Evolutionary conservation across 2,113 vertebrate species (phyloP).

Genomic region (Callionymus lyra): DNA sequence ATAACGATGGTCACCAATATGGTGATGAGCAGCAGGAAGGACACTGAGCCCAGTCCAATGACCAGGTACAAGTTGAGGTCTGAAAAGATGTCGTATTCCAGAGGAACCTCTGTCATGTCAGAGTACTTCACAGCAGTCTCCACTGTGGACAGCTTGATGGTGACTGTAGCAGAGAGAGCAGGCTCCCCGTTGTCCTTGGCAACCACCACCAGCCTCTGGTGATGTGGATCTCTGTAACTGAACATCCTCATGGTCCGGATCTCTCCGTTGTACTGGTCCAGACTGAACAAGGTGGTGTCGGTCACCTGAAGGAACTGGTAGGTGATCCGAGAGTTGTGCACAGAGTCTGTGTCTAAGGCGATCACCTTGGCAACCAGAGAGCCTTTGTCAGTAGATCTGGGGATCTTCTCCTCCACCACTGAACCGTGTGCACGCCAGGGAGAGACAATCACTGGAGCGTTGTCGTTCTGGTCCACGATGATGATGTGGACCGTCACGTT

Average conservation of each 20-base stretch:
- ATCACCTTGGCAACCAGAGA: slow-evolving; percentile 43
- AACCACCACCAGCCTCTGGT: slow-evolving; percentile 62
- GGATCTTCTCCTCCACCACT: slow-evolving; percentile 49
- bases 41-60: slow-evolving; percentile 66
- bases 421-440: slow-evolving; percentile 64
- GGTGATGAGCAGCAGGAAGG: slow-evolving; percentile 63
- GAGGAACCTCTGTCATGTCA: slow-evolving; percentile 64
- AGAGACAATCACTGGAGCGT: slow-evolving; percentile 62
- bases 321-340: slow-evolving; percentile 65
- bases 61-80: slow-evolving; percentile 48
- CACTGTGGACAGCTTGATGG: slow-evolving; percentile 54
- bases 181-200: slow-evolving; percentile 67
- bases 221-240: slow-evolving; percentile 57
- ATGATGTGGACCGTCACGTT: slow-evolving; percentile 66
- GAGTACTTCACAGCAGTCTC: slow-evolving; percentile 37
- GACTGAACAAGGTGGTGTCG: slow-evolving; percentile 62
- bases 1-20: slow-evolving; percentile 57
- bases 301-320: slow-evolving; percentile 66
- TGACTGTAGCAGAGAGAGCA: slow-evolving; percentile 66
- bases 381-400: slow-evolving; percentile 39
- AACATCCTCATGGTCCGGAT: slow-evolving; percentile 68
- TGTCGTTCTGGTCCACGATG: slow-evolving; percentile 73
- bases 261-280: slow-evolving; percentile 60
- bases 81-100: slow-evolving; percentile 47
- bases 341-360: slow-evolving; percentile 56